Evolutionary conservation across 1,140 invertebrate genomes (phyloP).

Genomic region (Diorhabda elongata): DNA sequence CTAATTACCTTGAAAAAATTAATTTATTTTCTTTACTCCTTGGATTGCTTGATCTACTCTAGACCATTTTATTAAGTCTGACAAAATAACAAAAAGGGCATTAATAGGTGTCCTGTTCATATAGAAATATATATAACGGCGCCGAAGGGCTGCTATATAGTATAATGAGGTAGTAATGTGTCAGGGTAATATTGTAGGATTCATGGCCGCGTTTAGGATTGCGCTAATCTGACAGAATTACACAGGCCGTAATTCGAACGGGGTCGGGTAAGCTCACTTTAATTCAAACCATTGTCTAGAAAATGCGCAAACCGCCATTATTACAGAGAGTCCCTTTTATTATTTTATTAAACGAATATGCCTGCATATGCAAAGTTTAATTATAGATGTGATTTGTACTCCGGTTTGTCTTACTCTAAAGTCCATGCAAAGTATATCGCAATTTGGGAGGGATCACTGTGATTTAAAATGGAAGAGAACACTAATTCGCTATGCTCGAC

Average conservation of each 20-base stretch:
- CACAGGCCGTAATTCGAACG: constrained; percentile 40
- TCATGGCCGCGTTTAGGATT: constrained; percentile 41
- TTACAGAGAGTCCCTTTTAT: constrained; percentile 7
- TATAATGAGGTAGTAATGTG: constrained; percentile 48
- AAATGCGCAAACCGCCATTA: constrained; percentile 24
- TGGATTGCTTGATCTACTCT: too few species aligned
- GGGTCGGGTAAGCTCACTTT: constrained; percentile 33
- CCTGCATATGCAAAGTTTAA: not conserved
- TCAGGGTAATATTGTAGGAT: constrained; percentile 43
- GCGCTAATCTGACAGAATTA: constrained; percentile 47
- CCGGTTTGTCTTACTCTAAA: not conserved
- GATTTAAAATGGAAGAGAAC: not conserved
- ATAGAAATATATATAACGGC: not conserved
- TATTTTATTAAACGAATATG: constrained; percentile 13
- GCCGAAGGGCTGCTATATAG: constrained; percentile 6
- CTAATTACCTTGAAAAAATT: too few species aligned
- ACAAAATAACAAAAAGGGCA: constrained; percentile 2
- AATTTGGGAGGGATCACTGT: not conserved
- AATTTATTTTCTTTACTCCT: too few species aligned
- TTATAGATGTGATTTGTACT: not conserved
- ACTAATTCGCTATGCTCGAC: not conserved
- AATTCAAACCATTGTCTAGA: constrained; percentile 40
- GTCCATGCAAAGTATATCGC: not conserved
- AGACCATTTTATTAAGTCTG: not conserved
- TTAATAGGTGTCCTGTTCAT: not conserved